Evolutionary conservation across 2,113 vertebrate species (phyloP).

Genomic region (Myrmecophaga tridactyla): DNA sequence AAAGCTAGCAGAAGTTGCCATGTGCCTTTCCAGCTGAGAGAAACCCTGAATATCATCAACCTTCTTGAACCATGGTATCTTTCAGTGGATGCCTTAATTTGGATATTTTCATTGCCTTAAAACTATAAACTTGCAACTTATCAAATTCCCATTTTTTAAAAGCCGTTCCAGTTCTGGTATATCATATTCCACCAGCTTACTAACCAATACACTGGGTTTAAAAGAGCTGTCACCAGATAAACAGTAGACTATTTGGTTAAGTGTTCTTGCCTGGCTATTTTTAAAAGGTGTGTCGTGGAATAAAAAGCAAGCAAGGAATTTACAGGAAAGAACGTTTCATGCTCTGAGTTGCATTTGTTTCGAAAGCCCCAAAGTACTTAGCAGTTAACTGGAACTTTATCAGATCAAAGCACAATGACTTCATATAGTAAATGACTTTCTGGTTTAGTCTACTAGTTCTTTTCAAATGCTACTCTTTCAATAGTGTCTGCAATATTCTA

Average conservation of each 20-base stretch:
- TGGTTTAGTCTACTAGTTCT: background rate
- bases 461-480: background rate
- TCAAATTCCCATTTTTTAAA: no score
- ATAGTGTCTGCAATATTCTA: background rate
- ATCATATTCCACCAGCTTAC: no score
- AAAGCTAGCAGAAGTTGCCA: no score
- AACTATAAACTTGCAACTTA: no score
- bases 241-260: background rate
- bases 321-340: background rate
- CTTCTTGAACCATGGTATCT: no score
- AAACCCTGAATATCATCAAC: no score
- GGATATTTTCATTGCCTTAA: no score
- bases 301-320: constrained; percentile 21
- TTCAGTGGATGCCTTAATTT: no score
- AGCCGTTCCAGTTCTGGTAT: no score
- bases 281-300: constrained; percentile 32
- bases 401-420: constrained; percentile 25
- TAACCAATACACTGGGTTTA: background rate
- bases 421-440: background rate
- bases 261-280: background rate
- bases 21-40: no score
- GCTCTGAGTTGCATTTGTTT: background rate
- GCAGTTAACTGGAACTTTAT: background rate
- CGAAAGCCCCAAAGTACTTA: background rate
- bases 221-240: background rate